Conservation (phyloP, 1,140 invertebrate species). For the Cardiocondyla obscurior region DNA sequence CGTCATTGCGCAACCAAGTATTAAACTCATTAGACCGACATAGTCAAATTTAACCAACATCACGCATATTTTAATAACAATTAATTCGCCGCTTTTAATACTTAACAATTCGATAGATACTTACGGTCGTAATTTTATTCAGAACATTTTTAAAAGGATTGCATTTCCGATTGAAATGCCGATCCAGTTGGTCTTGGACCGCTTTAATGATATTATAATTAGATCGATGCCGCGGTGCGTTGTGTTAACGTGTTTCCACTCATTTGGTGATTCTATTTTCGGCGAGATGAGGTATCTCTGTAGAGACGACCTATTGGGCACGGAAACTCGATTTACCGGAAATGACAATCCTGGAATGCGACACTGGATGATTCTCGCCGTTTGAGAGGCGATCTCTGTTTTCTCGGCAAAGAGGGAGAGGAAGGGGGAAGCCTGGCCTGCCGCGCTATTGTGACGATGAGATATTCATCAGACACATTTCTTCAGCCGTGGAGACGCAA, state of each 20-base stretch:
- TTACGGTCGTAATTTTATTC: too few species aligned
- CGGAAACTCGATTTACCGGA: neutral
- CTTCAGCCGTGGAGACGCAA: slow-evolving; percentile 19
- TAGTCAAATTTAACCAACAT: neutral
- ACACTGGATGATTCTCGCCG: neutral
- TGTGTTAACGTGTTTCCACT: neutral
- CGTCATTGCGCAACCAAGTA: neutral
- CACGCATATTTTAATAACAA: too few species aligned
- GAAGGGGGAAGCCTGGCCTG: too few species aligned
- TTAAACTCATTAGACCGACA: neutral
- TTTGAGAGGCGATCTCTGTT: neutral
- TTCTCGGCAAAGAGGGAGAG: neutral
- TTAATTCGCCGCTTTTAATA: too few species aligned
- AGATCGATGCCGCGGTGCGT: neutral
- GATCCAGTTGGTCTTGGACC: neutral
- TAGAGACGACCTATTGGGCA: neutral
- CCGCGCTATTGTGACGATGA: neutral
- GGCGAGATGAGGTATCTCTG: neutral
- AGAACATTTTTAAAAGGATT: too few species aligned
- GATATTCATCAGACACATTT: slow-evolving; percentile 25
- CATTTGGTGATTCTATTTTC: neutral
- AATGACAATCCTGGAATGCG: neutral
- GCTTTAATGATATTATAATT: neutral
- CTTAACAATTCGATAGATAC: too few species aligned
- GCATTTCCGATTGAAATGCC: neutral